Evolutionary conservation across 1,140 invertebrate species (phyloP).

Genomic region (Brachionus paranguensis): DNA sequence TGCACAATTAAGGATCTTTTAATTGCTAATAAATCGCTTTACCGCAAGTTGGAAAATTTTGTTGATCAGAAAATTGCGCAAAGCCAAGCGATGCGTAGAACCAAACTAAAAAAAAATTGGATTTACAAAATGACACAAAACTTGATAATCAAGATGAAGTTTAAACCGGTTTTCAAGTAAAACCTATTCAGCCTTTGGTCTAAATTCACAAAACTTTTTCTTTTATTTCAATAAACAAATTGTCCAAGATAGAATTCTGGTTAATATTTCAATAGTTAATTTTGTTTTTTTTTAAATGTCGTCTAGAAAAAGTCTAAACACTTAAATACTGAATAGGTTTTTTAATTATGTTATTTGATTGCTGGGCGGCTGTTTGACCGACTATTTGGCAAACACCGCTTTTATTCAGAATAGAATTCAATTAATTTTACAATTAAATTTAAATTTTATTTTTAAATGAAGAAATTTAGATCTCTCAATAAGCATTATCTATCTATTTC

Average conservation of each 20-base stretch:
- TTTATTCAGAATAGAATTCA: not conserved
- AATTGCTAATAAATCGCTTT: not conserved
- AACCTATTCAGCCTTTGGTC: not conserved
- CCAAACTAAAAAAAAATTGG: not conserved
- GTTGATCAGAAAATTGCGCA: not conserved
- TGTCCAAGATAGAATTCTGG: conserved; percentile 21
- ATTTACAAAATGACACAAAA: not conserved
- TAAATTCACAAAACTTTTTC: not conserved
- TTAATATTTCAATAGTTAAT: not conserved
- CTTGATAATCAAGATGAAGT: not conserved
- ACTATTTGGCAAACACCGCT: not conserved
- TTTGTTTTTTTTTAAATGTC: not conserved
- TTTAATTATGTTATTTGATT: not conserved
- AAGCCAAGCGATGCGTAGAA: not conserved
- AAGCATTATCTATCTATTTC: conserved; percentile 6
- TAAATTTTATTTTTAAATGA: not conserved
- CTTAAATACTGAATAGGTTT: not conserved
- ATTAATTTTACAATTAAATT: not conserved
- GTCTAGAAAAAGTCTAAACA: not conserved
- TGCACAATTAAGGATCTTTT: not conserved
- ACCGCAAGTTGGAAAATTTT: not conserved
- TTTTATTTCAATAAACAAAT: conserved; percentile 12
- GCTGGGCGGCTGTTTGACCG: not conserved
- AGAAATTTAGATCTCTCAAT: not conserved
- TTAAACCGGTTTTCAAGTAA: not conserved